phyloP scores from a whole-genome alignment of 1,140 invertebrate species.

The Drosophila gunungcola region DNA sequence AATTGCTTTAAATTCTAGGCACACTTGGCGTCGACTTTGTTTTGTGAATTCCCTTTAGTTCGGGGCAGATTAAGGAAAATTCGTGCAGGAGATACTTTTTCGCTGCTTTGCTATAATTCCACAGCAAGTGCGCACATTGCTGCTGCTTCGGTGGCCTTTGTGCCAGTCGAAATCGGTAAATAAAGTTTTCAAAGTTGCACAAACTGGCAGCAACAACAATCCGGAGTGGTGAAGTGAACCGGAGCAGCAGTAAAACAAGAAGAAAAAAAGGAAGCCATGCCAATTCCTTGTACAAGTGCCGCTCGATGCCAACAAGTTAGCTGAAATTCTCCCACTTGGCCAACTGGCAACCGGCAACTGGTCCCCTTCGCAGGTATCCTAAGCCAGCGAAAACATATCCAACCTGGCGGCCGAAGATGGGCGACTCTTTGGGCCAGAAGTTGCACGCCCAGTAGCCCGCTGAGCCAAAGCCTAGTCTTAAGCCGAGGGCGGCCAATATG shows the following conservation, averaged over 20 bases:
- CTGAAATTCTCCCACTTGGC: conserved; percentile 39
- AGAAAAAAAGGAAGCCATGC: conserved; percentile 26
- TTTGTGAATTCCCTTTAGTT: conserved; percentile 15
- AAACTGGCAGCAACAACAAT: conserved; percentile 49
- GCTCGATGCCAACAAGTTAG: conserved; percentile 48
- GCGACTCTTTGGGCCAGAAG: not conserved
- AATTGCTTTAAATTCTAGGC: conserved; percentile 46
- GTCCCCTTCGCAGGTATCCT: conserved; percentile 31
- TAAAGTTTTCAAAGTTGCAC: conserved; percentile 73
- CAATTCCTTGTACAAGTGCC: conserved; percentile 59
- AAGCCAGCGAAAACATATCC: conserved; percentile 43
- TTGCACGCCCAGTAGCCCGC: conserved; percentile 48
- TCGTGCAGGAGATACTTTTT: conserved; percentile 51
- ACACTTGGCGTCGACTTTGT: conserved; percentile 32
- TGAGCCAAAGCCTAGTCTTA: conserved; percentile 75
- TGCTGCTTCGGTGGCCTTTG: conserved; percentile 41
- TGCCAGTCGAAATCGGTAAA: conserved; percentile 63
- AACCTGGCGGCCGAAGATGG: conserved; percentile 2
- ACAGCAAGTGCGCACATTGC: conserved; percentile 46
- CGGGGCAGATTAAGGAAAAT: conserved; percentile 13
- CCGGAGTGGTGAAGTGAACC: conserved; percentile 14
- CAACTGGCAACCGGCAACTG: conserved; percentile 2
- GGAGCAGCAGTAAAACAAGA: conserved; percentile 14
- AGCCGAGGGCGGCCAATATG: conserved; percentile 70
- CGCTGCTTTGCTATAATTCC: conserved; percentile 60